Evolutionary conservation across 2,888 invertebrate genomes (phyloP).

Genomic region (Steinernema hermaphroditum): DNA sequence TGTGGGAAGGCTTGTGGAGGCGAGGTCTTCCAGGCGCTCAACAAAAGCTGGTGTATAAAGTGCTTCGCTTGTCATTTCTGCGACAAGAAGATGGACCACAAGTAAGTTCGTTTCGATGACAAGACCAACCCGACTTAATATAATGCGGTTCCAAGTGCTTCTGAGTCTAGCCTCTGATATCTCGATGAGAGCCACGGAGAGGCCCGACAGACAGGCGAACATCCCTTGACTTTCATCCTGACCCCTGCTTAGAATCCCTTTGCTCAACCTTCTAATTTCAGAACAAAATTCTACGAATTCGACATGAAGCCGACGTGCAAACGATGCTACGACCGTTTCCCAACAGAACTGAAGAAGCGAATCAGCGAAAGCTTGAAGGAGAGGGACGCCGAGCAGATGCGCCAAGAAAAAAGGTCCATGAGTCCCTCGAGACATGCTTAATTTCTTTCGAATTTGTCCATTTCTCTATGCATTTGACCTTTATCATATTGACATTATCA

Average conservation of each 20-base stretch:
- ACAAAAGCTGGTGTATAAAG: constrained; percentile 98
- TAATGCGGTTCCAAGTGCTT: too few relatives aligned
- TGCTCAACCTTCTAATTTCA: constrained; percentile 46
- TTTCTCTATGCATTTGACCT: neutral
- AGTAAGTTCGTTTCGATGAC: constrained; percentile 66
- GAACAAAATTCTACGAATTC: constrained; percentile 93
- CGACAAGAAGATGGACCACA: constrained; percentile 78
- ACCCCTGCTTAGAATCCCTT: too few relatives aligned
- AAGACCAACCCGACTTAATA: too few relatives aligned
- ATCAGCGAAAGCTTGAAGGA: constrained; percentile 70
- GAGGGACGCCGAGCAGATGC: constrained; percentile 47
- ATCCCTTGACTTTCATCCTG: too few relatives aligned
- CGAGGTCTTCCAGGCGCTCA: constrained; percentile 89
- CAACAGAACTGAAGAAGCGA: constrained; percentile 86
- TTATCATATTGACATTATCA: neutral
- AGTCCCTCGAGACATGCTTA: constrained; percentile 35
- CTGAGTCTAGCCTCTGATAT: too few relatives aligned
- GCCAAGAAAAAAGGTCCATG: constrained; percentile 40
- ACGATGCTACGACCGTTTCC: constrained; percentile 95
- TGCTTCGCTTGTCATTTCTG: constrained; percentile 97
- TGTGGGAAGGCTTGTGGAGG: constrained; percentile 97
- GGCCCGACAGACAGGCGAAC: too few relatives aligned
- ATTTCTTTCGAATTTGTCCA: neutral
- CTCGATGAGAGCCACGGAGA: too few relatives aligned
- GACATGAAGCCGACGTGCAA: constrained; percentile 98